These are phyloP conservation scores for Eulemur rufifrons DNA, from an alignment of 2,113 vertebrate species.

Conservation along the genomic window DNA sequence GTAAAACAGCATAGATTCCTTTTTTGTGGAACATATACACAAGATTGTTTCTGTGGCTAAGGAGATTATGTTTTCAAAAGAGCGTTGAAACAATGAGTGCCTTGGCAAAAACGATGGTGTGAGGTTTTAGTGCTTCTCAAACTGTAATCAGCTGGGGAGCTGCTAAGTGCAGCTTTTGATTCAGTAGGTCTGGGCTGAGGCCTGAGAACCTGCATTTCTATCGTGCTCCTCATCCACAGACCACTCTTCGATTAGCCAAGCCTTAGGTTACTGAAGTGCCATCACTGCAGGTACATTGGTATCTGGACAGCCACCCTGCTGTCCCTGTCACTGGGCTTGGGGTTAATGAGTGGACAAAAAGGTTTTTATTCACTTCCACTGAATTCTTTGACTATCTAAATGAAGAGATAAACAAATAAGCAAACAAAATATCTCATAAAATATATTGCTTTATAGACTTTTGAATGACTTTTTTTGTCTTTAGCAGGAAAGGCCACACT, in stretches of 20 bases:
- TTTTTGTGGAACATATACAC: not conserved
- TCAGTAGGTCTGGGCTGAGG: not conserved
- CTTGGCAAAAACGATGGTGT: not conserved
- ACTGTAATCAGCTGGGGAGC: not conserved
- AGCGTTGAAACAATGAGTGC: not conserved
- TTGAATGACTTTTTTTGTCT: not conserved
- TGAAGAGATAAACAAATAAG: not conserved
- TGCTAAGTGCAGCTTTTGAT: not conserved
- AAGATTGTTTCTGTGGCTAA: not conserved
- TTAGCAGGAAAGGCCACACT: not conserved
- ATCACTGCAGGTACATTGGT: not conserved
- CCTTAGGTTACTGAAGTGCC: not conserved
- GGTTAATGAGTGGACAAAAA: not conserved
- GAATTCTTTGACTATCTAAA: not conserved
- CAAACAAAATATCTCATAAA: not conserved
- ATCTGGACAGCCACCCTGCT: not conserved
- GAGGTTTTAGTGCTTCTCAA: not conserved
- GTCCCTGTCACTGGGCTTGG: not conserved
- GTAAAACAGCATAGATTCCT: not conserved
- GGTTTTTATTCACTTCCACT: not conserved
- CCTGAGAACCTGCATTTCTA: not conserved
- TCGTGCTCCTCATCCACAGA: not conserved
- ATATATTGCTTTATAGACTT: not conserved
- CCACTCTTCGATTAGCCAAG: not conserved
- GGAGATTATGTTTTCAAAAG: conserved; percentile 45